These are phyloP conservation scores for Cherax destructor DNA, from an alignment of 1,140 invertebrate genomes.

Conservation along the genomic window DNA sequence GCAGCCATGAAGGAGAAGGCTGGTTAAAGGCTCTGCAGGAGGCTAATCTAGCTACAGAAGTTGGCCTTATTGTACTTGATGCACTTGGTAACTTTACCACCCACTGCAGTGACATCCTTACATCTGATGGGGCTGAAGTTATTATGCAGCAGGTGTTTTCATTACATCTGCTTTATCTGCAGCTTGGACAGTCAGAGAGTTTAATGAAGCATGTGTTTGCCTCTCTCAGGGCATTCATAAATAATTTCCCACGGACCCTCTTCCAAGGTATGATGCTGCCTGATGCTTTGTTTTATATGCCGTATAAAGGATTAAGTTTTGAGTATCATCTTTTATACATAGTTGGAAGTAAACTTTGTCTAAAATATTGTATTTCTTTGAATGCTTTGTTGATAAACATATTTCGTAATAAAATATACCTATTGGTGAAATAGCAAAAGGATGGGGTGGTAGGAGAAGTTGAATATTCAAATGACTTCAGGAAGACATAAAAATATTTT, in stretches of 20 bases:
- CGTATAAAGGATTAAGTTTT: not conserved
- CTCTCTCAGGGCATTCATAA: slow-evolving; percentile 91
- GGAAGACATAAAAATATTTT: no score
- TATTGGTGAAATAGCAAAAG: no score
- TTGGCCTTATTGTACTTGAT: slow-evolving; percentile 90
- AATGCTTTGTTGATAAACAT: no score
- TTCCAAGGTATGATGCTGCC: slow-evolving; percentile 82
- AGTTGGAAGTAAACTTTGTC: not conserved
- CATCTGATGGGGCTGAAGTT: slow-evolving; percentile 83
- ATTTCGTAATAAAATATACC: no score
- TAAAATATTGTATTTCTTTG: not conserved
- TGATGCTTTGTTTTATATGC: not conserved
- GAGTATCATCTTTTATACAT: not conserved
- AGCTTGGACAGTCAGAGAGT: slow-evolving; percentile 92
- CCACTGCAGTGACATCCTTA: slow-evolving; percentile 83
- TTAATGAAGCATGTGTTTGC: slow-evolving; percentile 94
- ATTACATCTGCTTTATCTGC: slow-evolving; percentile 90
- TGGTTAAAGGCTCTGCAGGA: slow-evolving; percentile 83
- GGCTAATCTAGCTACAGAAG: slow-evolving; percentile 92
- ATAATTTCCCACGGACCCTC: slow-evolving; percentile 88
- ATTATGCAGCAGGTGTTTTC: slow-evolving; percentile 87
- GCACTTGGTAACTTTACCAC: slow-evolving; percentile 89
- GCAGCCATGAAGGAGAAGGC: slow-evolving; percentile 73
- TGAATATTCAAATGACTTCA: no score
- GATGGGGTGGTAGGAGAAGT: no score